A percentile compares a stretch with the other conserved stretches of the same genome.
Evolutionary conservation across 1,140 invertebrate species (phyloP).

Genomic region (Drosophila parabipectinata): DNA sequence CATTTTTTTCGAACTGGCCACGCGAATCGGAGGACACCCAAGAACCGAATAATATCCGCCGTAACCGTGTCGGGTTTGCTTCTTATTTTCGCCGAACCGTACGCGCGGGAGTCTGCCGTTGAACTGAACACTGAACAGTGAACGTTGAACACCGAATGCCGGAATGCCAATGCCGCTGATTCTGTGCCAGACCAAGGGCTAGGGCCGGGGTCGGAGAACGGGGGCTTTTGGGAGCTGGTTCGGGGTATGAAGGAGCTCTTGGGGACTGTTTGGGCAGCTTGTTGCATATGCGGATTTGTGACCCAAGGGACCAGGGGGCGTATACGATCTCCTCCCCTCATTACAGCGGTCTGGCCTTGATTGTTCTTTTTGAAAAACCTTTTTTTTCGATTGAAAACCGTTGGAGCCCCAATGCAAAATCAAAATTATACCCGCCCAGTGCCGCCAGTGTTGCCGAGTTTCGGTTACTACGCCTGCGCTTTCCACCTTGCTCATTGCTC

Average conservation of each 20-base stretch:
- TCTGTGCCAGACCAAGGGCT: conserved; percentile 25
- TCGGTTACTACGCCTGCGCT: conserved; percentile 58
- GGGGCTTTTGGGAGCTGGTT: background rate
- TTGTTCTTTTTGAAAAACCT: background rate
- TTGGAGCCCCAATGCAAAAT: conserved; percentile 21
- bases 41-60: background rate
- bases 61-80: conserved; percentile 7
- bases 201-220: background rate
- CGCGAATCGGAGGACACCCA: conserved; percentile 18
- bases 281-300: conserved; percentile 19
- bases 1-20: conserved; percentile 16
- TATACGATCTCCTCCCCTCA: background rate
- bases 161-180: conserved; percentile 23
- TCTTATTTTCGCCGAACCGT: conserved; percentile 58
- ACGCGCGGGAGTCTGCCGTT: conserved; percentile 77
- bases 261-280: conserved; percentile 8
- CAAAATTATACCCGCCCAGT: conserved; percentile 32
- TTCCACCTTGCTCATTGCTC: background rate
- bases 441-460: conserved; percentile 65
- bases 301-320: background rate
- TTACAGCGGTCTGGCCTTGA: background rate
- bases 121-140: conserved; percentile 52
- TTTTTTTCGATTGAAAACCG: conserved; percentile 10
- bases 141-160: conserved; percentile 21
- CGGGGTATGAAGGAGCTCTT: background rate